A percentile compares a stretch with the other conserved stretches of the same genome.
These are phyloP conservation scores for Chelmon rostratus DNA, from an alignment of 2,797 vertebrate species.

Conservation along the genomic window DNA sequence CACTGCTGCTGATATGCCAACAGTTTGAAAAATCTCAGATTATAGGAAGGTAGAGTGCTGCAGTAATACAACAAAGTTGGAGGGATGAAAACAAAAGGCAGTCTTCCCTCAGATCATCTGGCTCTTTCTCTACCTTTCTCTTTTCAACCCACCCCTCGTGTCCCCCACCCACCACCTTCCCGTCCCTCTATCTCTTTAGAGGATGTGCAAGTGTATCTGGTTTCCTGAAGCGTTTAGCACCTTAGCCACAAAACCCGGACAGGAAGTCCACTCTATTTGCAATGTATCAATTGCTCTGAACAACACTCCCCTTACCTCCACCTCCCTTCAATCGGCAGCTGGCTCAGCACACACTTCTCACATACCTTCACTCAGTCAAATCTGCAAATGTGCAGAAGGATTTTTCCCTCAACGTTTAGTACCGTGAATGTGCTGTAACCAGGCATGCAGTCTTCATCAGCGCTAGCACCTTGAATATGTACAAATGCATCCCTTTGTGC, in stretches of 20 bases:
- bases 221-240: slow-evolving; percentile 90
- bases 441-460: slow-evolving; percentile 53
- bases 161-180: slow-evolving; percentile 3
- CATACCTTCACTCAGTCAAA: slow-evolving; percentile 70
- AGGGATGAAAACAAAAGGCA: slow-evolving; percentile 8
- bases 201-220: slow-evolving; percentile 84
- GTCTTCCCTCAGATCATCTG: slow-evolving; percentile 13
- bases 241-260: slow-evolving; percentile 86
- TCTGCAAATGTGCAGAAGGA: slow-evolving; percentile 34
- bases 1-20: slow-evolving; percentile 19
- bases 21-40: slow-evolving; percentile 47
- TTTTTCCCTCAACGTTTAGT: slow-evolving; percentile 54
- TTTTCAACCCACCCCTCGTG: slow-evolving; percentile 34
- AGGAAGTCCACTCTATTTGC: slow-evolving; percentile 90
- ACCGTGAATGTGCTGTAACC: slow-evolving; percentile 33
- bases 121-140: slow-evolving; percentile 32
- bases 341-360: slow-evolving; percentile 78
- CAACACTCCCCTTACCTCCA: slow-evolving; percentile 78
- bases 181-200: slow-evolving; percentile 74
- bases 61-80: slow-evolving; percentile 18
- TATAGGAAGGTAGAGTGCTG: slow-evolving; percentile 17
- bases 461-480: slow-evolving; percentile 51
- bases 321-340: slow-evolving; percentile 78
- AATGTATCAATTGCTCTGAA: slow-evolving; percentile 86
- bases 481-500: slow-evolving; percentile 32